These are phyloP conservation scores for Pristionchus japonicus DNA, from an alignment of 2,888 invertebrate species.

Conservation along the genomic window DNA sequence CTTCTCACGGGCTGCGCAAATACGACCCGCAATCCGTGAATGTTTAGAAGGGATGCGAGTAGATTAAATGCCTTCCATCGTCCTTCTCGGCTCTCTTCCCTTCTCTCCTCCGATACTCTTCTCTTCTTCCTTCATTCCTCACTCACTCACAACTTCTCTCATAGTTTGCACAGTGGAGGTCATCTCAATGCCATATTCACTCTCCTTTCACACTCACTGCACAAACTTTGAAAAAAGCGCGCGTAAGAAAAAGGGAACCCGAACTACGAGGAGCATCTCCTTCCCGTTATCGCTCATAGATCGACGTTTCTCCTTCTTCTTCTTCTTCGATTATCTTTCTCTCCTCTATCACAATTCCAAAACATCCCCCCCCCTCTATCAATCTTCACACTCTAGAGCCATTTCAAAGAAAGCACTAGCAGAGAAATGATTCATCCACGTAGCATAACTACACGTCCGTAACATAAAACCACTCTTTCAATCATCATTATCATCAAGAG, in stretches of 20 bases:
- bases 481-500: neutral
- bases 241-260: neutral
- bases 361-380: neutral
- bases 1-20: conserved; percentile 32
- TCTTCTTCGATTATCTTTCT: neutral
- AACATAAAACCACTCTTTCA: neutral
- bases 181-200: neutral
- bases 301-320: neutral
- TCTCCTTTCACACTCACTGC: conserved; percentile 5
- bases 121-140: neutral
- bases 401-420: neutral
- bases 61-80: conserved; percentile 34
- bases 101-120: neutral
- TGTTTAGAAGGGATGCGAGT: conserved; percentile 14
- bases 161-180: conserved; percentile 19
- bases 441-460: neutral
- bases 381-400: conserved; percentile 28
- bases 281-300: neutral
- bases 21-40: conserved; percentile 16
- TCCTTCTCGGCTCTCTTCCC: neutral
- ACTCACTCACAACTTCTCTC: neutral
- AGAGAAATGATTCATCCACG: neutral
- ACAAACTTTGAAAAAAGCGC: neutral
- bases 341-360: conserved; percentile 14
- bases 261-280: neutral